Evolutionary conservation across 2,113 vertebrate species (phyloP), one percentile per base, ranked within the genome.

Genomic region (Mirounga angustirostris): DNA sequence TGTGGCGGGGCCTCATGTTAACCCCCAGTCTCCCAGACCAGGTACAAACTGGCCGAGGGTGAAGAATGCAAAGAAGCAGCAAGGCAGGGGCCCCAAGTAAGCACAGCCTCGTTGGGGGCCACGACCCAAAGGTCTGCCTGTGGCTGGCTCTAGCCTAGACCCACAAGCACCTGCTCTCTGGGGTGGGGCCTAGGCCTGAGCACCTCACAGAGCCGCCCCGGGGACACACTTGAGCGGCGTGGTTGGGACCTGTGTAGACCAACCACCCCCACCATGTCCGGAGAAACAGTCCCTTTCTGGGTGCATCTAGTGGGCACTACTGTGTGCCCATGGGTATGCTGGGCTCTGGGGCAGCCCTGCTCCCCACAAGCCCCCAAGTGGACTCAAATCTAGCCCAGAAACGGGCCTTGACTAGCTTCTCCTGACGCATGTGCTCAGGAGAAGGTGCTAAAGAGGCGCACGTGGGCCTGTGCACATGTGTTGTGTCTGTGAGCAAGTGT

Each of bases 1-100:
- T 16, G 59, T 28, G 21, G 40, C 30, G 40, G 65, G 33, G 89
- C 92, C 63, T 5, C 15, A 40, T 69, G 52, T 96, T 97, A 97
- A 97, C 96, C 91, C 92, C 16, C 12, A 9, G 12, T 40, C 30
- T 84, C 30, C 96, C 94, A 78, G 86, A 40, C 58, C 59, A 18
- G 9, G n/a, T 54, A n/a, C 84, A 52, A 58, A 10, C 11, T 50
- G 26, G 43, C 46, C 40, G 28, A 76, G 63, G 28, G 36, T 0
- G 0, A 46, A 26, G 46, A 33, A 54, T 28, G 0, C 1, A 24
- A 22, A 8, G 0, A 9, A 54, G 24, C 40, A 67, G 54, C 36
- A 28, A 50, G 80, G 30, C 28, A 7, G 2, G 5, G n/a, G 67
- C 22, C 6, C 9, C 0, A 28, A 8, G 28, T n/a, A 6, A 10